Percentiles rank a stretch among this genome's conserved stretches.
These are phyloP conservation scores for Xiphophorus couchianus DNA, from an alignment of 2,113 vertebrate species.

Conservation along the genomic window DNA sequence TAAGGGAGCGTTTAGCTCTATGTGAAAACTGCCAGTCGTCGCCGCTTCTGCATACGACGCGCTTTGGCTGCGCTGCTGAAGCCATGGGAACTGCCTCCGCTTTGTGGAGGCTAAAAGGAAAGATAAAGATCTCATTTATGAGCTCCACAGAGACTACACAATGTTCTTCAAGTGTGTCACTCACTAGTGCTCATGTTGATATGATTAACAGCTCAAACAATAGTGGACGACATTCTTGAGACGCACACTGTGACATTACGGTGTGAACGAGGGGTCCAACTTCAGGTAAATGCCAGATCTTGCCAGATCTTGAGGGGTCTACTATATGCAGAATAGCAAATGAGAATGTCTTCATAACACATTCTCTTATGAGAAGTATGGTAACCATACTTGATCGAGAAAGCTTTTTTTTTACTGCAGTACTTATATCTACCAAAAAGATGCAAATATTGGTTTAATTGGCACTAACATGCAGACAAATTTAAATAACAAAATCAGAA, in stretches of 20 bases:
- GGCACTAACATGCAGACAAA: too few species aligned
- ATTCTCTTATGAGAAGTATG: not conserved
- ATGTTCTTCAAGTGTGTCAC: constrained; percentile 26
- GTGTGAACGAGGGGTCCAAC: constrained; percentile 14
- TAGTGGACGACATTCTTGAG: not conserved
- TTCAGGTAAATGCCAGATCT: not conserved
- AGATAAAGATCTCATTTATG: constrained; percentile 64
- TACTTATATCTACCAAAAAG: not conserved
- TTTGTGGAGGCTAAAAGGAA: constrained; percentile 37
- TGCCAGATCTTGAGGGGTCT: too few species aligned
- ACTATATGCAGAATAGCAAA: not conserved
- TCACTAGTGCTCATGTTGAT: constrained; percentile 36
- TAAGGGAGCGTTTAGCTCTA: constrained; percentile 8
- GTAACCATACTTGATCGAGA: not conserved
- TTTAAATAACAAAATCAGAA: too few species aligned
- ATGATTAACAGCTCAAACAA: constrained; percentile 50
- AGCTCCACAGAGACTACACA: constrained; percentile 33
- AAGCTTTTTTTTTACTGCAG: not conserved
- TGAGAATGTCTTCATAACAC: not conserved
- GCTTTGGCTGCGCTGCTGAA: constrained; percentile 17
- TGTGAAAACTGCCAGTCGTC: not conserved
- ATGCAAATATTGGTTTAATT: not conserved
- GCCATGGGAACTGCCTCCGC: constrained; percentile 68
- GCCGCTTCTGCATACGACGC: constrained; percentile 2
- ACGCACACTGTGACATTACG: not conserved